Conservation (phyloP, 1,140 invertebrate species). For the Akabosia matsudoensis region DNA sequence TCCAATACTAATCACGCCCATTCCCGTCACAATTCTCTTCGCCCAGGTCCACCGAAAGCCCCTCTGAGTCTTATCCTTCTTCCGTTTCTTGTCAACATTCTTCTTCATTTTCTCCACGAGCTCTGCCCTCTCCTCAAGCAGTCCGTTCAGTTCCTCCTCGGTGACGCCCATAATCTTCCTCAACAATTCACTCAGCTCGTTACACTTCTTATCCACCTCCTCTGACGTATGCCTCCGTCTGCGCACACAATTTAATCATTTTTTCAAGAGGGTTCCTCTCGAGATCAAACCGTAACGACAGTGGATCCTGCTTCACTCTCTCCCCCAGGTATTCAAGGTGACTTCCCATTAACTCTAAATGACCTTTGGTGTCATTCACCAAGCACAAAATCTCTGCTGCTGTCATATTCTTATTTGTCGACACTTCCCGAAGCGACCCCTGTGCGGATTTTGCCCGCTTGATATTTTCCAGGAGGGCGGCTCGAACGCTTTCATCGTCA, state of each 20-base stretch:
- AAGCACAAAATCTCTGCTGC: background rate
- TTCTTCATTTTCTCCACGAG: too few species aligned
- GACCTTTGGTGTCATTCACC: background rate
- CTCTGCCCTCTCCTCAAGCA: too few species aligned
- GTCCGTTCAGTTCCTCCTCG: too few species aligned
- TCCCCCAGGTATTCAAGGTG: background rate
- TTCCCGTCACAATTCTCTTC: background rate
- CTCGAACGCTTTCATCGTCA: background rate
- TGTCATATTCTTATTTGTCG: background rate
- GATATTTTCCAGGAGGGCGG: background rate
- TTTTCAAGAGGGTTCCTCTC: background rate
- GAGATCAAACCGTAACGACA: background rate
- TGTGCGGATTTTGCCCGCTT: background rate
- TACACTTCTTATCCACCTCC: too few species aligned
- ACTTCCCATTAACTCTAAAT: background rate
- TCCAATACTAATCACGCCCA: background rate
- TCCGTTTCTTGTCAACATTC: background rate
- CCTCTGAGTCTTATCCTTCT: background rate
- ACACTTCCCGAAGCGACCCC: background rate
- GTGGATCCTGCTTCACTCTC: background rate
- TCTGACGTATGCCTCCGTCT: background rate
- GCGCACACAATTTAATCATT: background rate
- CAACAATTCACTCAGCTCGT: background rate
- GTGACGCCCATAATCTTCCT: background rate
- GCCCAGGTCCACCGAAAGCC: background rate